Base-by-base conservation (phyloP, 2,888 invertebrate species). In the Epistrophella euchroma region DNA sequence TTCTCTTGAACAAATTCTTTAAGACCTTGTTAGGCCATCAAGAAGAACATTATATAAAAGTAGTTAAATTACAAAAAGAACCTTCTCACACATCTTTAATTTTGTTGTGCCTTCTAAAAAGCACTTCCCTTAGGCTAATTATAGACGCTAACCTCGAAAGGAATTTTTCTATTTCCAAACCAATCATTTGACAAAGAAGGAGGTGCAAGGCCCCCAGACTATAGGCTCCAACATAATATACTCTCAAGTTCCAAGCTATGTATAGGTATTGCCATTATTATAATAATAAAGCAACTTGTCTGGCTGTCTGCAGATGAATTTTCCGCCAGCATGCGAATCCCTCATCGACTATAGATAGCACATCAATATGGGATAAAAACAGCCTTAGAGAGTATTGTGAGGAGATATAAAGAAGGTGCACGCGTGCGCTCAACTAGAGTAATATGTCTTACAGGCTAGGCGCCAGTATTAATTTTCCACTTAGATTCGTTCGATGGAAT, bases 381-480 rank as follows among this genome's bases (percentile, higher is more conserved):
- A 32, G 45, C 32, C 32, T 45, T 19, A 32, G 45, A 13, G 28
- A 1, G 17, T 43, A 17, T 17, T 47, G 45, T 17, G 15, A 37
- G 19, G 17, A 25, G 2, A 22, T 22, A 52, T 52, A 25, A 52
- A 77, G 62, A 81, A 81, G 70, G 60, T 45, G 71, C 58, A 68
- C 84, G 80, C 80, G 80, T 76, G 84, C 73, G 60, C 76, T 45
- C 72, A 80, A 72, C 76, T 81, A 81, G 82, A 68, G 68, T 52
- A 60, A 64, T 64, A 71, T 86, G 82, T 74, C 77, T 86, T 50
- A 45, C 64, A 86, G 82, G 82, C 86, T 70, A 86, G 86, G 86
- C 86, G 86, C 86, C 86, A 86, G 82, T 78, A 86, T 86, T 78
- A 86, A 86, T 86, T 86, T 86, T 86, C 86, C 86, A 86, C 86